Evolutionary conservation across 2,888 invertebrate genomes (phyloP), one percentile per base, ranked within the genome.

Genomic region (Drosophila macrothrix): DNA sequence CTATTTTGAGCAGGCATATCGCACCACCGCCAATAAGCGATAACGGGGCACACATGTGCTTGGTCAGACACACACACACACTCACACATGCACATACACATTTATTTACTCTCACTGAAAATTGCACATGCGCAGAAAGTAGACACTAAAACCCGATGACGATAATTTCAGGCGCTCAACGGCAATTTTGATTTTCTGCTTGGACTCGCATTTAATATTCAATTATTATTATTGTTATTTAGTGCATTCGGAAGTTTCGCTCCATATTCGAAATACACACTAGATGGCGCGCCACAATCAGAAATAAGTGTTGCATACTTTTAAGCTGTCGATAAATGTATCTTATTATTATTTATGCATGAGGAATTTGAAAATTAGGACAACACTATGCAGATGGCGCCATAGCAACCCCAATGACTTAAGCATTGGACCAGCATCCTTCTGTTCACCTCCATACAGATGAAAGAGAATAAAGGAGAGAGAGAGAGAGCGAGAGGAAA

Each of bases 61-160:
- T 39, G 28, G 56, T 29, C 50, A 19, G 19, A 33, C n/a, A 2
- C 39, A 41, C 52, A 25, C 19, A 28, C 63, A 60, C 53, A 55
- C 22, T 54, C 72, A 52, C 29, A 35, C 28, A 1, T 5, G 19
- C 35, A 31, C 39, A 59, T n/a, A 14, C 31, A 58, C 68, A 53
- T 33, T 37, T 46, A 10, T 28, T 39, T n/a, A 43, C 76, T 69
- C 67, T 62, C 67, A 59, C 71, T 56, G 35, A 54, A 50, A 49
- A 76, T 67, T 43, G 85, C 76, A 88, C 85, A 85, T 85, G 85
- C 85, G 85, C 88, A 90, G 85, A 88, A 84, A 78, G 56, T 56
- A 63, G 49, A 43, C 55, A 53, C 9, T 0, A 22, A 16, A 31
- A 67, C 54, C 62, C 63, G 82, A 89, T 79, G 67, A 71, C 68